These are phyloP conservation scores for Centrocercus urophasianus DNA, from an alignment of 2,113 vertebrate species.

Conservation along the genomic window DNA sequence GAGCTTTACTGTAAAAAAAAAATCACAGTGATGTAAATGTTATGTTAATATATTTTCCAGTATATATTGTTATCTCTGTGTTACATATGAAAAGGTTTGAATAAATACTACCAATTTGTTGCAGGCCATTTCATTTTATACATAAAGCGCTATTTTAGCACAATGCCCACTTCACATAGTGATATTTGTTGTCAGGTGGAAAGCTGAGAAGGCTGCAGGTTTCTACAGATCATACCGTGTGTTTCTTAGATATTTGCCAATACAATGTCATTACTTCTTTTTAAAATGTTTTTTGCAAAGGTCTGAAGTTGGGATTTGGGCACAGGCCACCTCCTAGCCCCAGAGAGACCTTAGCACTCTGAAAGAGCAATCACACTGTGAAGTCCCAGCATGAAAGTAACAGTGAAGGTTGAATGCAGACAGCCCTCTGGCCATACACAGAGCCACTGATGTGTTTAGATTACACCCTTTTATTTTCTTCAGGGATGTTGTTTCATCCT, in stretches of 20 bases:
- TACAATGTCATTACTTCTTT: background rate
- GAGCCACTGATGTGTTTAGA: background rate
- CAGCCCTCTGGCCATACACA: background rate
- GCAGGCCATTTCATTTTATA: background rate
- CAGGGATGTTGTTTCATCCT: background rate
- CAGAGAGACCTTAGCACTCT: background rate
- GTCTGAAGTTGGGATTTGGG: background rate
- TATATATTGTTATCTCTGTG: background rate
- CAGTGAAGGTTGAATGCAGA: background rate
- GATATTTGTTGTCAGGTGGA: background rate
- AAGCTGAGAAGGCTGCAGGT: background rate
- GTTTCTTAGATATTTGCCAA: background rate
- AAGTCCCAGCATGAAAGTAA: background rate
- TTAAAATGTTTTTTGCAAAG: background rate
- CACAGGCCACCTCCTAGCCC: background rate
- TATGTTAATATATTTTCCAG: rapidly evolving
- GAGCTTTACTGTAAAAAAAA: background rate
- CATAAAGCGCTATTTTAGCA: background rate
- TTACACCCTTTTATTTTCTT: background rate
- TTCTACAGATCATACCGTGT: background rate
- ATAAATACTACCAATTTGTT: background rate
- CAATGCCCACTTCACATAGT: background rate
- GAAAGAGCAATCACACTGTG: background rate
- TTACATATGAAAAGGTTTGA: background rate
- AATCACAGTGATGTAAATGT: background rate